phyloP scores from a whole-genome alignment of 2,888 invertebrate genomes.

The Calliscelio sp. region DNA sequence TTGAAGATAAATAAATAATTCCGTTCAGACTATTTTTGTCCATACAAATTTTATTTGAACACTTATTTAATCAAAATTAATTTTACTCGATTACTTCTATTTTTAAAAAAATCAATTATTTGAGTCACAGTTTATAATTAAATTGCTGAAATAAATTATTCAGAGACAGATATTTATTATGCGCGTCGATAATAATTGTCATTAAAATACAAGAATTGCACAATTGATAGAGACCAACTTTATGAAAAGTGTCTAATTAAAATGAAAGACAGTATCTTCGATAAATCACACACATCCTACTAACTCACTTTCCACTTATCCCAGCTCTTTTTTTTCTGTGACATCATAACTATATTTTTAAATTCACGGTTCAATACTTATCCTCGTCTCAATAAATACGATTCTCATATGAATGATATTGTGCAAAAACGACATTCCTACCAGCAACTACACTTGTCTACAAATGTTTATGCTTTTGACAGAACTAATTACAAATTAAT shows the following conservation, averaged over 20 bases:
- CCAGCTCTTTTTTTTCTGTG: constrained; percentile 39
- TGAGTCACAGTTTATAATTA: too few species aligned
- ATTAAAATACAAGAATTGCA: constrained; percentile 2
- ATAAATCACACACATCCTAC: constrained; percentile 15
- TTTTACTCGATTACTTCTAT: too few species aligned
- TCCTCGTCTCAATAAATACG: constrained; percentile 33
- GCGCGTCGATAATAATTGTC: background rate
- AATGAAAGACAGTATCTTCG: constrained; percentile 5
- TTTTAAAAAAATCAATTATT: too few species aligned
- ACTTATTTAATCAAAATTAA: too few species aligned
- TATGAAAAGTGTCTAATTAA: constrained; percentile 6
- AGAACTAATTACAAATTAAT: background rate
- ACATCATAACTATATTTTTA: constrained; percentile 63
- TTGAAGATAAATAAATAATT: background rate
- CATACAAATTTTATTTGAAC: too few species aligned
- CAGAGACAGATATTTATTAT: too few species aligned
- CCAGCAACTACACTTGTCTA: too few species aligned
- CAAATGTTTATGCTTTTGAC: background rate
- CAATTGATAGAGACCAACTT: background rate
- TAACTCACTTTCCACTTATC: constrained; percentile 21
- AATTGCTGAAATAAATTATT: too few species aligned
- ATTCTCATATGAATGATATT: constrained; percentile 38
- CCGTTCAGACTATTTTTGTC: too few species aligned
- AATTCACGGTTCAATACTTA: constrained; percentile 58
- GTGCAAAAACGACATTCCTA: constrained; percentile 20